A percentile compares a stretch with the other conserved stretches of the same genome.
Evolutionary conservation across 2,797 vertebrate species (phyloP).

Genomic region (Nasua narica): DNA sequence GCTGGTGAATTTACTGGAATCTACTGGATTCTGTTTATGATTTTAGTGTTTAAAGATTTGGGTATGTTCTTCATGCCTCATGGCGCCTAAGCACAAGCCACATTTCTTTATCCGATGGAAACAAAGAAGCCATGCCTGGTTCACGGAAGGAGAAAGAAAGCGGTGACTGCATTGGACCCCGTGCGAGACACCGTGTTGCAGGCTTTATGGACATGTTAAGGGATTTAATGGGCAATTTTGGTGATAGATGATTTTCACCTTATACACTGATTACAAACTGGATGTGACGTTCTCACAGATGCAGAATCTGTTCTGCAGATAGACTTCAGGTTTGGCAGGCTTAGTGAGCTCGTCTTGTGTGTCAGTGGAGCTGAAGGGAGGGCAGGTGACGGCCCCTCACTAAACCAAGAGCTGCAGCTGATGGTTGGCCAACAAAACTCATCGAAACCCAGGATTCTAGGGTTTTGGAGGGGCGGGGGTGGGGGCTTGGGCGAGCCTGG

Average conservation of each 20-base stretch:
- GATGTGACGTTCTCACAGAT: neutral
- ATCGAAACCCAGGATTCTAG: neutral
- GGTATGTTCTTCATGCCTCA: neutral
- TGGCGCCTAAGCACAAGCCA: neutral
- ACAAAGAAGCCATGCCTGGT: neutral
- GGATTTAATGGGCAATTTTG: neutral
- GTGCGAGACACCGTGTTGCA: neutral
- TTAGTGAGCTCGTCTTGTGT: neutral
- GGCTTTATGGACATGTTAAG: neutral
- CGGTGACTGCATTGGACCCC: neutral
- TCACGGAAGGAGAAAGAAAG: neutral
- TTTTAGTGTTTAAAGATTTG: neutral
- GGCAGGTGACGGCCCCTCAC: neutral
- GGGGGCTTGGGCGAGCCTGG: too few species aligned
- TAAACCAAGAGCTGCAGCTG: neutral
- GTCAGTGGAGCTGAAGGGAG: too few species aligned
- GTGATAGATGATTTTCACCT: neutral
- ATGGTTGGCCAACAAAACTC: neutral
- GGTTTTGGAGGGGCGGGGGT: too few species aligned
- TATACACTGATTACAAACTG: neutral
- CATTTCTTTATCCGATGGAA: neutral
- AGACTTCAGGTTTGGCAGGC: neutral
- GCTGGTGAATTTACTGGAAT: neutral
- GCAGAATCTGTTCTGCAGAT: neutral
- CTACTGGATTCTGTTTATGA: neutral